Evolutionary conservation across 2,888 invertebrate species (phyloP).

Genomic region (Eucera pruinosa): DNA sequence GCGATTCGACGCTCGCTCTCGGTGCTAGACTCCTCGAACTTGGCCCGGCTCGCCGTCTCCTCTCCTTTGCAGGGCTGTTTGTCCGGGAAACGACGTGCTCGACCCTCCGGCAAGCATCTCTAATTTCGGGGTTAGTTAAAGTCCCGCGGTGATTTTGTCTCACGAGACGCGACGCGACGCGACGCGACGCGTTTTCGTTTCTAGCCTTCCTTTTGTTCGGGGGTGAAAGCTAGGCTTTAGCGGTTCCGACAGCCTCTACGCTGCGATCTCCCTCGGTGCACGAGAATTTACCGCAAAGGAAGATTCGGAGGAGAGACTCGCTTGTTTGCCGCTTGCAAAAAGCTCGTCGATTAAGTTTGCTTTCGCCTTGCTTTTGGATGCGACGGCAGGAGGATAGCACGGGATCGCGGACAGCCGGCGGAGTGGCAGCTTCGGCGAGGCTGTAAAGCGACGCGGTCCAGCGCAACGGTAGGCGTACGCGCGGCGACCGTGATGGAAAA

Average conservation of each 20-base stretch:
- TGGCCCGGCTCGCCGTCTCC: not conserved
- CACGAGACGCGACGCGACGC: no score
- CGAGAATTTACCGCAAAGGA: no score
- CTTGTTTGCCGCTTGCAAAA: no score
- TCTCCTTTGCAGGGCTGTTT: not conserved
- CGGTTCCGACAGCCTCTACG: not conserved
- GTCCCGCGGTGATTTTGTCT: constrained; percentile 17
- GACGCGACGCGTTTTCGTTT: not conserved
- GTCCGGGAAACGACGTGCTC: not conserved
- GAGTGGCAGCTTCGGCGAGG: no score
- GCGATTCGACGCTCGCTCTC: constrained; percentile 63
- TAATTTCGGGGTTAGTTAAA: constrained; percentile 37
- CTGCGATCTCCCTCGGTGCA: not conserved
- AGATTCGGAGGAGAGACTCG: no score
- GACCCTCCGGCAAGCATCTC: not conserved
- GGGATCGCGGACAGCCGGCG: no score
- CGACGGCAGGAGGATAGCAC: no score
- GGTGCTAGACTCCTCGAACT: constrained; percentile 2
- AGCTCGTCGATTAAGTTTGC: no score
- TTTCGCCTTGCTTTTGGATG: no score
- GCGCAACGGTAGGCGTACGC: no score
- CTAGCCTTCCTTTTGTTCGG: not conserved
- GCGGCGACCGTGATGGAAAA: constrained; percentile 3
- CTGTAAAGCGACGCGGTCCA: no score
- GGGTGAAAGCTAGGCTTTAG: not conserved